These are phyloP conservation scores for Branchellion lobata DNA, from an alignment of 2,888 invertebrate species.

Conservation along the genomic window DNA sequence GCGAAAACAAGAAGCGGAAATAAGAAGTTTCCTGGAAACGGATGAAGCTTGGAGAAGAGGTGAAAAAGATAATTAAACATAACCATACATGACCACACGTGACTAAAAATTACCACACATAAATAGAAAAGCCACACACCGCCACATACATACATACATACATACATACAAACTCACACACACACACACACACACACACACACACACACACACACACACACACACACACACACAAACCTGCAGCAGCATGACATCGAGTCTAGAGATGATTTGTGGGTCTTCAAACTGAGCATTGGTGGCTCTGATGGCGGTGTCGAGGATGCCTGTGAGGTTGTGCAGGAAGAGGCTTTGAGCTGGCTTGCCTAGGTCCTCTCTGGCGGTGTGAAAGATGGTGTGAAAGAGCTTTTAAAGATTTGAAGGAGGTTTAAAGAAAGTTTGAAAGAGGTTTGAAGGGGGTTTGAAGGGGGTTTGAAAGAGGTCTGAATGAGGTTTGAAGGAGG, in stretches of 20 bases:
- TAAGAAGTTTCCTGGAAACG: too few species aligned
- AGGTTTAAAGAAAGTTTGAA: neutral
- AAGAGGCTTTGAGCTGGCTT: conserved; percentile 82
- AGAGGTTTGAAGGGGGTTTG: too few species aligned
- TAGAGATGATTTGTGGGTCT: conserved; percentile 81
- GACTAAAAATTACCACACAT: too few species aligned
- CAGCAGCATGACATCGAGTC: conserved; percentile 79
- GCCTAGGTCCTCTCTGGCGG: conserved; percentile 76
- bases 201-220: too few species aligned
- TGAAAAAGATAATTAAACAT: too few species aligned
- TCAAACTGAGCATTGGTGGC: conserved; percentile 92
- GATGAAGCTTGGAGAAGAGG: too few species aligned
- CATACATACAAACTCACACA: too few species aligned
- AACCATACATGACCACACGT: too few species aligned
- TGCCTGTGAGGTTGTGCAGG: conserved; percentile 76
- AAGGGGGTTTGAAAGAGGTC: too few species aligned
- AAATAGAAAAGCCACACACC: neutral
- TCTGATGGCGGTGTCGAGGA: conserved; percentile 66
- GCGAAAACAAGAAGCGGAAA: too few species aligned
- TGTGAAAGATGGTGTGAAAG: neutral
- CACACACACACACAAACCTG: conserved; percentile 58
- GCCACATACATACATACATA: neutral
- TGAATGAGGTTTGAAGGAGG: too few species aligned
- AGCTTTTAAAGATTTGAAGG: neutral
- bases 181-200: too few species aligned